Percentiles rank a stretch among this genome's conserved stretches.
phyloP scores from a whole-genome alignment of 2,888 invertebrate species.

The Dasypolia templi region DNA sequence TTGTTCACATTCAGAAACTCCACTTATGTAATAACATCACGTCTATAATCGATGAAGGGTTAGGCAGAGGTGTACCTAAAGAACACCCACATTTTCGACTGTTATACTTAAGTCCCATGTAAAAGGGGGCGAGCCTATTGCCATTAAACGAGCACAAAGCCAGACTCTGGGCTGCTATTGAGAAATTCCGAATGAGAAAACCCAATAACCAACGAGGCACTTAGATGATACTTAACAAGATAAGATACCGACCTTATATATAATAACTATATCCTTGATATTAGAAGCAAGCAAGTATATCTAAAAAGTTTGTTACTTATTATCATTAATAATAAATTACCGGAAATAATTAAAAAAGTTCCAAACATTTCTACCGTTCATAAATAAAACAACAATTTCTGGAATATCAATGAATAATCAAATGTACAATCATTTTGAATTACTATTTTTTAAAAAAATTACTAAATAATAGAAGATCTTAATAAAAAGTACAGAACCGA shows the following conservation, averaged over 20 bases:
- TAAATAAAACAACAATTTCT: background rate
- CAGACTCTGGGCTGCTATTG: too few species aligned
- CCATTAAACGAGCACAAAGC: too few species aligned
- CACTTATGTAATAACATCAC: too few species aligned
- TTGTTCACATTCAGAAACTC: background rate
- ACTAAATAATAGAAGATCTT: background rate
- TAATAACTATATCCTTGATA: background rate
- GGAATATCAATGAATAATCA: background rate
- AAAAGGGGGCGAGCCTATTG: too few species aligned
- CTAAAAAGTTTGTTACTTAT: background rate
- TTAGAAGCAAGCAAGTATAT: background rate
- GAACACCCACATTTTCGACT: too few species aligned
- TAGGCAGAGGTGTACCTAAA: too few species aligned
- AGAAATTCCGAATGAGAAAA: too few species aligned
- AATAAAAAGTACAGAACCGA: too few species aligned
- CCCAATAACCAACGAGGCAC: too few species aligned
- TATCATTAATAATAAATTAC: background rate
- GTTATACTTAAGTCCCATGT: too few species aligned
- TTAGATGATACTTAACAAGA: background rate
- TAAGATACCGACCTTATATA: background rate
- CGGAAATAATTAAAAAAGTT: background rate
- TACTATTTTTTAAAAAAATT: background rate
- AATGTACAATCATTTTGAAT: background rate
- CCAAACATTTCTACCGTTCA: background rate
- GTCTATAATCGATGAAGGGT: too few species aligned